These are phyloP conservation scores for Hozukius guyotensis DNA, from an alignment of 2,797 vertebrate genomes.

Conservation along the genomic window DNA sequence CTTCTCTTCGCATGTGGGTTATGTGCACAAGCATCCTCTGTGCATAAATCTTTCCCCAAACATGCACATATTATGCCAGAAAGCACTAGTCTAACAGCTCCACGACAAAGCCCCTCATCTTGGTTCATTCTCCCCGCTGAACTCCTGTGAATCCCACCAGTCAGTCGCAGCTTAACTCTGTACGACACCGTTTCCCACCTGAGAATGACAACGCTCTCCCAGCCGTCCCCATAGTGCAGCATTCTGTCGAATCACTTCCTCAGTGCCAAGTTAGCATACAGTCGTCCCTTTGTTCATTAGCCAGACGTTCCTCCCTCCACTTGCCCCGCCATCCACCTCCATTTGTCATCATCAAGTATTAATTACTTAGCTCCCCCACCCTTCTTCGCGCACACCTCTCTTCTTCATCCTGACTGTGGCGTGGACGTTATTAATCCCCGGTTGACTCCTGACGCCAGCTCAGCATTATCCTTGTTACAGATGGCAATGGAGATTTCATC, in stretches of 20 bases:
- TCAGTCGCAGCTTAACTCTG: slow-evolving; percentile 27
- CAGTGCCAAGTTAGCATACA: slow-evolving; percentile 59
- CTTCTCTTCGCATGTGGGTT: neutral
- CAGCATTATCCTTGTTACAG: slow-evolving; percentile 68
- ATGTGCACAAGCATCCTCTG: neutral
- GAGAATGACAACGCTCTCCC: slow-evolving; percentile 30
- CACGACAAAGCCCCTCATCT: neutral
- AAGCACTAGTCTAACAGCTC: slow-evolving; percentile 21
- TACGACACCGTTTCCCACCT: slow-evolving; percentile 13
- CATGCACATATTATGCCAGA: slow-evolving; percentile 7
- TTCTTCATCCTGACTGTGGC: slow-evolving; percentile 28
- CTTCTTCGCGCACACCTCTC: slow-evolving; percentile 43
- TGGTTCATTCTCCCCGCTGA: slow-evolving; percentile 2
- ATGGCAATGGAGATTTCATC: slow-evolving; percentile 62
- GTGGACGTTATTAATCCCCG: slow-evolving; percentile 71
- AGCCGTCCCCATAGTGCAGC: slow-evolving; percentile 8
- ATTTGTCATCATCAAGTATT: slow-evolving; percentile 82
- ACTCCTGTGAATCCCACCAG: slow-evolving; percentile 6
- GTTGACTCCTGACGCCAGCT: slow-evolving; percentile 60
- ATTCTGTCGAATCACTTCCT: slow-evolving; percentile 46
- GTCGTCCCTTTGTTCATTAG: slow-evolving; percentile 74
- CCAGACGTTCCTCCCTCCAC: slow-evolving; percentile 58
- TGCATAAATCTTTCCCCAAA: slow-evolving; percentile 5
- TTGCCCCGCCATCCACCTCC: slow-evolving; percentile 60
- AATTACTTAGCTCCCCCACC: slow-evolving; percentile 71